Base-by-base conservation (phyloP, 2,113 vertebrate genomes). In the Monopterus albus region DNA sequence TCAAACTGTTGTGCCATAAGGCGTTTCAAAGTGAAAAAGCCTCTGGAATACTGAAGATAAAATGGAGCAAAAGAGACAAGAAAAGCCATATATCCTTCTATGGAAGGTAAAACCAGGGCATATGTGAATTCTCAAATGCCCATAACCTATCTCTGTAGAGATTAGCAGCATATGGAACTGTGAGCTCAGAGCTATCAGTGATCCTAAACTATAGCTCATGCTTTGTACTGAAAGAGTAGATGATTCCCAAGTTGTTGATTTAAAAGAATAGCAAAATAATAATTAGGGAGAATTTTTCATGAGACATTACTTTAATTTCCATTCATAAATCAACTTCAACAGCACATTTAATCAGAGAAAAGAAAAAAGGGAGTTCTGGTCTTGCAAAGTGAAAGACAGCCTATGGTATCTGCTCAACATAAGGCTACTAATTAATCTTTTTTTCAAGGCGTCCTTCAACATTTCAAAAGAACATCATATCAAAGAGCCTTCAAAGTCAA, bases 381-480 rank as follows among this genome's bases (percentile, higher is more conserved):
- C 36, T 57, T 67, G 70, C 52, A 50, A 49, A 42, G 56, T 64
- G 61, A 82, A 85, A 87, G 39, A 62, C 49, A 72, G 68, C 66
- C 55, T 70, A 65, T 75, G 70, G 33, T 74, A 63, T 49, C 68
- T 71, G 78, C 79, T 55, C 67, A 58, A 72, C 70, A 63, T 73
- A 81, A 75, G 76, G 75, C 60, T 68, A 79, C 88, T 91, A 89
- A 93, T 92, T 91, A 91, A 90, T 79, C 72, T 67, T 72, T 69
- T 75, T 91, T 90, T 89, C 74, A 91, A 88, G 75, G 82, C 64
- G 61, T 86, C 90, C 85, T 92, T 90, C 80, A 92, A 84, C 62
- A 89, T 91, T 90, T 93, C 86, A 91, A 91, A 91, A 87, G 85
- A 73, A 74, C 55, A 31, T 31, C 46, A 72, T 87, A 87, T 93